Evolutionary conservation across 1,140 invertebrate genomes (phyloP), one percentile per base, ranked within the genome.

Genomic region (Neelides sp.): DNA sequence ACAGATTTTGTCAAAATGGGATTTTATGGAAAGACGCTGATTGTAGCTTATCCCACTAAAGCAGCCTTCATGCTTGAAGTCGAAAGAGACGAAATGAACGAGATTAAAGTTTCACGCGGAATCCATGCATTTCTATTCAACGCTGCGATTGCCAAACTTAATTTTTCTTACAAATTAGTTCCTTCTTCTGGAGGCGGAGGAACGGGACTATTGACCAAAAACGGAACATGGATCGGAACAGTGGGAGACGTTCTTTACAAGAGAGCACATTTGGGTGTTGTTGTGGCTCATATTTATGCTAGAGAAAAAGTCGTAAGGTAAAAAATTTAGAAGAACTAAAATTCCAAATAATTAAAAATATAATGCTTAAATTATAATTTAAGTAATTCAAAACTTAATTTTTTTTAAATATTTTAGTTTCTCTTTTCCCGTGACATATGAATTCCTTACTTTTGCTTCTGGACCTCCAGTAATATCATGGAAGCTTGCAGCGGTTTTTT

Each of bases 161-260:
- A 54, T 39, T 54, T 54, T 15, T 34, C 52, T 13, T 54, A 54
- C 32, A 36, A 5, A 1, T 39, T 54, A 34, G 27, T 39, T 23
- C 28, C 39, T 5, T 49, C 46, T 12, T 24, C 45, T 15, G 48
- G 48, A 22, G 46, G 46, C 3, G 52, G 52, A 10, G 47, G 52
- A 13, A 54, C 52, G 0, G 52, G 52, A 13, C 17, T 34, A 8
- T 20, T 30, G 30, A 22, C 44, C 5, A 20, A 15, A 0, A 54
- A 54, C 17, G 46, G 46, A 22, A 49, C 52, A 2, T 54, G 52
- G 52, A 26, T 49, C 19, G 52, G 52, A 22, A 54, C 43, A 10
- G 36, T 34, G 4, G 51, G 51, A 17, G 51, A 53, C 30, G 36
- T 53, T 17, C 22, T 47, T 4, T 27, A 22, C 1, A 37, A 35